A percentile compares a stretch with the other conserved stretches of the same genome.
These are phyloP conservation scores for Tragelaphus imberbis DNA, from an alignment of 2,113 vertebrate species.

Conservation along the genomic window DNA sequence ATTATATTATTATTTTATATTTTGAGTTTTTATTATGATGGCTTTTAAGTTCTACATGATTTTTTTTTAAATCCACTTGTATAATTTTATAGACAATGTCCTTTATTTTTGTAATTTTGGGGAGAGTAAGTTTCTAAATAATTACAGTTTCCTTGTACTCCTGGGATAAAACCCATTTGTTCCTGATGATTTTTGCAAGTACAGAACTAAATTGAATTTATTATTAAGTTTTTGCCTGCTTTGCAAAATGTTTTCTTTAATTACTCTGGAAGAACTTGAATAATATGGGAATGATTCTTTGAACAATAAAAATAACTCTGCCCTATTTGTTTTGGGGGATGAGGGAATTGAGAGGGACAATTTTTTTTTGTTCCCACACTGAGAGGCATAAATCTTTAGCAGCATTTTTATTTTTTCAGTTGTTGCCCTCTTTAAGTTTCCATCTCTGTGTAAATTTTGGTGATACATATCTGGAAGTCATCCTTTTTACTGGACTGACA, in stretches of 20 bases:
- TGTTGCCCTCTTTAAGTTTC: not conserved
- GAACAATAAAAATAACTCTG: not conserved
- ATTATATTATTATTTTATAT: not conserved
- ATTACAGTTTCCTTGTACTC: not conserved
- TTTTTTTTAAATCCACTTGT: not conserved
- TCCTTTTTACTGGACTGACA: not conserved
- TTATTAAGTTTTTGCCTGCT: not conserved
- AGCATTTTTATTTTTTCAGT: not conserved
- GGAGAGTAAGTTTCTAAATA: not conserved
- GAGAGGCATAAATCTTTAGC: not conserved
- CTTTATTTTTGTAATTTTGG: not conserved
- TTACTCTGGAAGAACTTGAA: not conserved
- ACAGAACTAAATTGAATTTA: not conserved
- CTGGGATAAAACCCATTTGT: not conserved
- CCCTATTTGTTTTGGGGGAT: not conserved
- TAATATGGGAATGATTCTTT: not conserved
- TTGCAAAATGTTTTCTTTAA: slow-evolving; percentile 2
- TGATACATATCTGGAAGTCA: not conserved
- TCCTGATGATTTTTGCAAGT: not conserved
- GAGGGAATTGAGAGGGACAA: not conserved
- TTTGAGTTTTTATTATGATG: not conserved
- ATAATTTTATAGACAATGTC: not conserved
- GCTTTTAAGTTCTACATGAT: not conserved
- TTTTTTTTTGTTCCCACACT: not conserved
- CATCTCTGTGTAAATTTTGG: not conserved